phyloP scores from a whole-genome alignment of 1,140 invertebrate species.

The Drosophila oshimai region DNA sequence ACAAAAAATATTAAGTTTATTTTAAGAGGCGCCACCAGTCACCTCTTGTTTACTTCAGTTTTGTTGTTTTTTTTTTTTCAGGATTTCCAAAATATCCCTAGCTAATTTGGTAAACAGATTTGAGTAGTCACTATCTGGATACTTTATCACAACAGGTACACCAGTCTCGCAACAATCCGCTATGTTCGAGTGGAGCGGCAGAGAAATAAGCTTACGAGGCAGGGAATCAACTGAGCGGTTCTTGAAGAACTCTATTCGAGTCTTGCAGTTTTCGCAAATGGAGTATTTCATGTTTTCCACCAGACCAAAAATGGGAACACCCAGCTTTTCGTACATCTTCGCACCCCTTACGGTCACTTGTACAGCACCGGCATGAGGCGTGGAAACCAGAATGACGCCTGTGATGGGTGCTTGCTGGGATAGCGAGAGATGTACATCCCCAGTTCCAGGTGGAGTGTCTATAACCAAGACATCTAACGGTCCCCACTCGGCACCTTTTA shows the following conservation, averaged over 20 bases:
- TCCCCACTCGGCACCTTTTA: conserved; percentile 92
- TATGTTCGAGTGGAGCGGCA: conserved; percentile 90
- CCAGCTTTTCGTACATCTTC: conserved; percentile 91
- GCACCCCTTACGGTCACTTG: conserved; percentile 91
- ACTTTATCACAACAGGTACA: conserved; percentile 89
- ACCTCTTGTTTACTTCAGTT: not conserved
- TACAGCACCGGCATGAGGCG: conserved; percentile 91
- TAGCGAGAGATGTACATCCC: conserved; percentile 94
- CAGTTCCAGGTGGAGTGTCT: conserved; percentile 96
- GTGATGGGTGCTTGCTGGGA: conserved; percentile 92
- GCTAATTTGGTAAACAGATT: conserved; percentile 56
- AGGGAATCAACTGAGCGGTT: conserved; percentile 83
- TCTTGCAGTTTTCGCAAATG: conserved; percentile 88
- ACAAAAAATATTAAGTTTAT: too few species aligned
- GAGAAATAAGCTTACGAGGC: conserved; percentile 84
- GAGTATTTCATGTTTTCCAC: conserved; percentile 93
- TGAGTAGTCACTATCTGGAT: conserved; percentile 84
- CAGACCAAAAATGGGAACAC: conserved; percentile 91
- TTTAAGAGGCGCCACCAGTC: not conserved
- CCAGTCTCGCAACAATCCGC: conserved; percentile 89
- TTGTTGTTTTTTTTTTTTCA: conserved; percentile 13
- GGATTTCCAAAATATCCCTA: conserved; percentile 15
- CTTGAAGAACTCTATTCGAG: conserved; percentile 85
- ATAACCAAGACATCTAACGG: conserved; percentile 91
- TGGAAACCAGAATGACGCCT: conserved; percentile 92